Evolutionary conservation across 2,888 invertebrate genomes (phyloP), one percentile per base, ranked within the genome.

Genomic region (Aethes cnicana): DNA sequence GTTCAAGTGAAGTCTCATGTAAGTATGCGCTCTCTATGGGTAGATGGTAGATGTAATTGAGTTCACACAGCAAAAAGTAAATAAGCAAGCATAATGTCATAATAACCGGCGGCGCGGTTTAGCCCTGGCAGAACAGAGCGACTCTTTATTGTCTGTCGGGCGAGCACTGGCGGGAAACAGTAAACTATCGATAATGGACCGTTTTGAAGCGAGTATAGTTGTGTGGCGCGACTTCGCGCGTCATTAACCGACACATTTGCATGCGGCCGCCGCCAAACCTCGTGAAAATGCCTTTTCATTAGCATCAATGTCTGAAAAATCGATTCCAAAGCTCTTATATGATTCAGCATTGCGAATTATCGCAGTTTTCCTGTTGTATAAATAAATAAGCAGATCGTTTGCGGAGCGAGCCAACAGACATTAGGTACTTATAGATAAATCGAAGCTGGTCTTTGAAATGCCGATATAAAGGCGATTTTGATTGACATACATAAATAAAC

Each of bases 231-330:
- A 74, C 76, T 85, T 84, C 81, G 72, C 83, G 86, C 81, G 72
- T 86, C 87, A 86, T 88, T 86, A 81, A 69, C 67, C 77, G 56
- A 33, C 72, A 73, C 79, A 87, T 85, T 87, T 83, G 81, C 86
- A 85, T 87, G 80, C 75, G 80, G 77, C 72, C 82, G 81, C 78
- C 82, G 84, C 86, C 87, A 86, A 82, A 82, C 71, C 82, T 87
- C 86, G 86, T 88, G 87, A 84, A 88, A 86, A 84, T 81, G 84
- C 81, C 81, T 78, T 80, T 87, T 87, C 87, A 86, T 87, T 87
- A 88, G 74, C 84, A 84, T 84, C 84, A 83, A 82, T 76, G 68
- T 74, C 80, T 84, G 83, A 85, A 84, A 84, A 84, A 85, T 81
- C 74, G 83, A 78, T 84, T 73, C 67, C 74, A 74, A 68, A 72